phyloP scores from a whole-genome alignment of 2,888 invertebrate genomes.

The Drosophila mimetica region DNA sequence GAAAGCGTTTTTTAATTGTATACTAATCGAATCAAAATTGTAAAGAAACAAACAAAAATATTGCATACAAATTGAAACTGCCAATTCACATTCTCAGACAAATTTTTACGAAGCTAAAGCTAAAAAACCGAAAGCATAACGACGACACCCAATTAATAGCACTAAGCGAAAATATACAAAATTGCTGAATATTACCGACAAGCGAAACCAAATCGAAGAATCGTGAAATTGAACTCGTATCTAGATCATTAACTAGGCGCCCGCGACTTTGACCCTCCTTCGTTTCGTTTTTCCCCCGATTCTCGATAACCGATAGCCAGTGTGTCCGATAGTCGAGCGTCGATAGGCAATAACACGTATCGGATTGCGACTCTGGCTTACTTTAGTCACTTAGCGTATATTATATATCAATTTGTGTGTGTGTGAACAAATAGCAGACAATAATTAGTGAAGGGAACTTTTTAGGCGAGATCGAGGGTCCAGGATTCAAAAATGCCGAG shows the following conservation, averaged over 20 bases:
- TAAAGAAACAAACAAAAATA: conserved; percentile 25
- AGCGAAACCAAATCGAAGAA: conserved; percentile 14
- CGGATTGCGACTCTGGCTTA: conserved; percentile 31
- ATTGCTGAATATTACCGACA: conserved; percentile 49
- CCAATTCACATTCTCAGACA: conserved; percentile 78
- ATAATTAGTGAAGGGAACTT: conserved; percentile 75
- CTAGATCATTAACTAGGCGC: conserved; percentile 29
- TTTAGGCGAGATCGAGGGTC: conserved; percentile 21
- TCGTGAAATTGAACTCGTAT: conserved; percentile 17
- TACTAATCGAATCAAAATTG: conserved; percentile 47
- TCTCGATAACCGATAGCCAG: conserved; percentile 5
- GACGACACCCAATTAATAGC: conserved; percentile 44
- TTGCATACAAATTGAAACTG: conserved; percentile 64
- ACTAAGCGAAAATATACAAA: conserved; percentile 44
- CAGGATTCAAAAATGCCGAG: conserved; percentile 11
- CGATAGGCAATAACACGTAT: conserved; percentile 1
- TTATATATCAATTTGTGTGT: conserved; percentile 41
- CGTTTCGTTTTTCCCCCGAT: conserved; percentile 37
- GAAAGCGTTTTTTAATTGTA: conserved; percentile 57
- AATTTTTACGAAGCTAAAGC: conserved; percentile 40
- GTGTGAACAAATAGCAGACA: conserved; percentile 81
- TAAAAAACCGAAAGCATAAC: conserved; percentile 22
- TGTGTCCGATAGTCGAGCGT: conserved; percentile 1
- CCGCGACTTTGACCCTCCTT: conserved; percentile 22
- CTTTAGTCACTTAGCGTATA: conserved; percentile 44